Evolutionary conservation across 2,797 vertebrate genomes (phyloP), one percentile per base, ranked within the genome.

Genomic region (Heterohyrax brucei): DNA sequence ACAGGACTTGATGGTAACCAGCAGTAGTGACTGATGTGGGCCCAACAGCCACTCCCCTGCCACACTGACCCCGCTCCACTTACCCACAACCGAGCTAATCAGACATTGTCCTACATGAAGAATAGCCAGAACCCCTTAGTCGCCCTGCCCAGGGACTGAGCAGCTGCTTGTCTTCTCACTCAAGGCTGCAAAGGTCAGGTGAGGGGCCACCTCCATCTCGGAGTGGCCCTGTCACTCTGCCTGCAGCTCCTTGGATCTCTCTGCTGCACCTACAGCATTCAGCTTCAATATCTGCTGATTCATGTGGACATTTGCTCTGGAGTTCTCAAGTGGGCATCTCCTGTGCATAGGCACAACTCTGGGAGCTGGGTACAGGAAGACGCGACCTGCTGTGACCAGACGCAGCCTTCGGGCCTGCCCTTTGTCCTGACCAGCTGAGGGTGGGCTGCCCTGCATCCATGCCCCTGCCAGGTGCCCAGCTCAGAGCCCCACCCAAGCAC

Each of bases 391-490:
- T 48, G 48, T 61, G 85, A 64, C 90, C 46, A 77, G 59, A 68
- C 70, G 50, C 10, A 8, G 30, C 56, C 62, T 19, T 1, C 0
- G 2, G 19, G 10, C n/a, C 3, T 0, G 18, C 22, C 61, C 79
- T 77, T 61, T 30, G 48, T 22, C 76, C 68, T 3, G 21, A 66
- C 59, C 5, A 7, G 14, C 28, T 2, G 30, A 64, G 53, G 0
- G 14, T 44, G 21, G 5, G 1, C 44, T 26, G 24, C 13, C 3
- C 13, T 26, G 59, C 73, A 72, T 62, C 19, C 53, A 28, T 2
- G 0, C 21, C 68, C 28, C 84, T 10, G 46, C 30, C 10, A 30
- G 1, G 72, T 4, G 21, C 24, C 2, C 26, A 8, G 77, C 64
- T 72, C 93, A 4, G 12, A 13, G 10, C 16, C 14, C 77, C 61